These are phyloP conservation scores for Sepiola atlantica DNA, from an alignment of 2,888 invertebrate species.

Conservation along the genomic window DNA sequence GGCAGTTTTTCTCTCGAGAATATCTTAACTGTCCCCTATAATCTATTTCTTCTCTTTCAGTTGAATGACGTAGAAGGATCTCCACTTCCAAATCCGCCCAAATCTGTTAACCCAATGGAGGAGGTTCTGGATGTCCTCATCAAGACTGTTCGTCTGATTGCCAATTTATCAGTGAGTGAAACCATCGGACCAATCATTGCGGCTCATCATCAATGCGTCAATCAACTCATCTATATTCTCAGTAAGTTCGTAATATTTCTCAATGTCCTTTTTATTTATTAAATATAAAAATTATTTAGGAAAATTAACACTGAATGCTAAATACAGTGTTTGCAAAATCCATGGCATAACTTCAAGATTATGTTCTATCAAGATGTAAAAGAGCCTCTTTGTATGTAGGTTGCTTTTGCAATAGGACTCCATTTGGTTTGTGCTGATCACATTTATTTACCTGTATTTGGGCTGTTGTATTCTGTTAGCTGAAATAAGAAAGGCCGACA, in stretches of 20 bases:
- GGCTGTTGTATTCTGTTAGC: too few relatives aligned
- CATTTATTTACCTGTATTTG: too few relatives aligned
- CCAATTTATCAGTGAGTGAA: conserved; percentile 87
- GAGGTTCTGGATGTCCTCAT: conserved; percentile 76
- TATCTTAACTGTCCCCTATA: neutral
- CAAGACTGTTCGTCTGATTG: conserved; percentile 84
- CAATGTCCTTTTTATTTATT: neutral
- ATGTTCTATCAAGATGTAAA: too few relatives aligned
- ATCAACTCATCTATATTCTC: conserved; percentile 71
- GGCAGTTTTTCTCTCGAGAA: neutral
- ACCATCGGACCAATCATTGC: conserved; percentile 83
- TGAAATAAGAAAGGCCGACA: too few relatives aligned
- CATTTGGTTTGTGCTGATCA: too few relatives aligned
- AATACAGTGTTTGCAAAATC: too few relatives aligned
- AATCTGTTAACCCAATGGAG: conserved; percentile 42
- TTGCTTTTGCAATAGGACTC: too few relatives aligned
- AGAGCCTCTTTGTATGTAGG: too few relatives aligned
- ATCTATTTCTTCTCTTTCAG: neutral
- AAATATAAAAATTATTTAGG: too few relatives aligned
- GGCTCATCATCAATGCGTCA: conserved; percentile 70
- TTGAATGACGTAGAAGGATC: neutral
- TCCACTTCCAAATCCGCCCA: neutral
- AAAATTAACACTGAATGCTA: neutral
- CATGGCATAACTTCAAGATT: too few relatives aligned
- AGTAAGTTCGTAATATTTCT: conserved; percentile 62